These are phyloP conservation scores for Stegodyphus dumicola DNA, from an alignment of 1,140 invertebrate genomes.

Conservation along the genomic window DNA sequence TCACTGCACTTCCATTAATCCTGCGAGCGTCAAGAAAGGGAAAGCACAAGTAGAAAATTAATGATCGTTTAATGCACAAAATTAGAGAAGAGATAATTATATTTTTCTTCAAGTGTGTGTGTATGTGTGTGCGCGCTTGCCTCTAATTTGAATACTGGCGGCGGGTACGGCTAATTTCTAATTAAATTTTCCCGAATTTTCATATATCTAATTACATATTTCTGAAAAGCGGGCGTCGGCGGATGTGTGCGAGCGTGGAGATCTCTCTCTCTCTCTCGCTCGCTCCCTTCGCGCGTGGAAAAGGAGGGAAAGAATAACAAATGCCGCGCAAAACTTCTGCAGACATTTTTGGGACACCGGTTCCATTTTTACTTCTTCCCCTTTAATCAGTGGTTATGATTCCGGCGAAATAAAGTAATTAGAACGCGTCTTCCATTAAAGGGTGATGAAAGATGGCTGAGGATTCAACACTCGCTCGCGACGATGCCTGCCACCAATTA, in stretches of 20 bases:
- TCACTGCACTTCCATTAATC: slow-evolving; percentile 59
- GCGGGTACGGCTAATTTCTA: slow-evolving; percentile 62
- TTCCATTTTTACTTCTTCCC: slow-evolving; percentile 23
- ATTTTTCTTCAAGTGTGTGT: slow-evolving; percentile 61
- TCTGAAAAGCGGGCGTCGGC: slow-evolving; percentile 56
- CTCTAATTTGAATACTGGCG: slow-evolving; percentile 61
- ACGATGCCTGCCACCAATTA: too few species aligned
- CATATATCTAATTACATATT: slow-evolving; percentile 62
- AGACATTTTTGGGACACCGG: slow-evolving; percentile 55
- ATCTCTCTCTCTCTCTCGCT: slow-evolving; percentile 24
- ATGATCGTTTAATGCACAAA: slow-evolving; percentile 62
- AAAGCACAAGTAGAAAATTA: slow-evolving; percentile 60
- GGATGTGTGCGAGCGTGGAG: slow-evolving; percentile 49
- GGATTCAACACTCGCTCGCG: too few species aligned
- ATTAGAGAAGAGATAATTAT: slow-evolving; percentile 62
- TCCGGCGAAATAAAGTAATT: slow-evolving; percentile 54
- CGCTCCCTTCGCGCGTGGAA: slow-evolving; percentile 3
- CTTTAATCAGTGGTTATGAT: slow-evolving; percentile 55
- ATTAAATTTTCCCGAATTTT: slow-evolving; percentile 62
- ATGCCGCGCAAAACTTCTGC: slow-evolving; percentile 48
- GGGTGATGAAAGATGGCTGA: not conserved
- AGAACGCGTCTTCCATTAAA: slow-evolving; percentile 38
- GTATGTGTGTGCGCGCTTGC: slow-evolving; percentile 34
- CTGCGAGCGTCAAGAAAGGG: slow-evolving; percentile 55
- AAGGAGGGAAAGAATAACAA: slow-evolving; percentile 48